Percentiles rank a stretch among this genome's conserved stretches.
Evolutionary conservation across 2,113 vertebrate genomes (phyloP).

Genomic region (Natator depressus): DNA sequence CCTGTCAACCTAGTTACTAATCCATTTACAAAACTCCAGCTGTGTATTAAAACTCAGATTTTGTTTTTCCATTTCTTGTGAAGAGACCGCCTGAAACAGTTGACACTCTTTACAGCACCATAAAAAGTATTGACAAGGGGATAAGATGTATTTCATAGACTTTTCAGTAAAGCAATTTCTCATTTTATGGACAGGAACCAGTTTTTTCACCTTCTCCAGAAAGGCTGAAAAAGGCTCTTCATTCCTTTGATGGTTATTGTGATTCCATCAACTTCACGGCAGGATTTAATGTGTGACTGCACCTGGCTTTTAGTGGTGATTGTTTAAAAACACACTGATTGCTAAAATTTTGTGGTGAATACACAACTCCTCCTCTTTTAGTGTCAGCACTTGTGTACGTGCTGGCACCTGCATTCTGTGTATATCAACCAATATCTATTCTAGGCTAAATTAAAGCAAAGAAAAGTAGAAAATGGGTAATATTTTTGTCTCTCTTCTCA

Average conservation of each 20-base stretch:
- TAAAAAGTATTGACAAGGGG: neutral
- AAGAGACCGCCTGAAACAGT: neutral
- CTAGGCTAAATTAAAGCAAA: neutral
- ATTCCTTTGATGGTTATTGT: neutral
- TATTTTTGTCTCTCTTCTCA: neutral
- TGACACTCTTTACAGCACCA: neutral
- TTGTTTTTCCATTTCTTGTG: neutral
- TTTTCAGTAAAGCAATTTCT: neutral
- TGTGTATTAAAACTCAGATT: neutral
- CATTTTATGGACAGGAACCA: neutral
- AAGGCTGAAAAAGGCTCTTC: neutral
- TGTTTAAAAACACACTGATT: neutral
- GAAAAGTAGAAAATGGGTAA: neutral
- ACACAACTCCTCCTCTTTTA: neutral
- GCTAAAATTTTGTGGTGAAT: neutral
- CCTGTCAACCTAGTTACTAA: neutral
- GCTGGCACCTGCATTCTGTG: neutral
- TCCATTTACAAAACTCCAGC: neutral
- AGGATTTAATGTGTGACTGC: accelerated
- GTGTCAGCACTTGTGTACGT: neutral
- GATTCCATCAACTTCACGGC: neutral
- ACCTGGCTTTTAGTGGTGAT: neutral
- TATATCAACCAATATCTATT: neutral
- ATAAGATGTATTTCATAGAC: neutral
- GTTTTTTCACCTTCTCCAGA: neutral